These are phyloP conservation scores for Scarus forsteni DNA, from an alignment of 2,797 vertebrate genomes.

Conservation along the genomic window DNA sequence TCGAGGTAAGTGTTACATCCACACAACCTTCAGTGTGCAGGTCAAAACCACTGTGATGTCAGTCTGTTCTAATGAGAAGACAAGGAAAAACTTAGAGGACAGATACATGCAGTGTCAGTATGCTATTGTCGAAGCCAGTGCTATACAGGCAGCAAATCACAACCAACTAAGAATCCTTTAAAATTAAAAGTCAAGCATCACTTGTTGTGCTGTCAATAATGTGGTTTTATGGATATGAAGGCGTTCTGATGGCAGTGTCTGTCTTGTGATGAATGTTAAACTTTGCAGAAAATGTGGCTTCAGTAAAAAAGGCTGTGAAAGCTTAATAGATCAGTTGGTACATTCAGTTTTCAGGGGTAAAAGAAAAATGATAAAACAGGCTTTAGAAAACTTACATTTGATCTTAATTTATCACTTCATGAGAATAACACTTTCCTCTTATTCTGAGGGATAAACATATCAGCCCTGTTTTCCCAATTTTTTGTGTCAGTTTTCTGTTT, in stretches of 20 bases:
- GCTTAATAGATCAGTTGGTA: conserved; percentile 36
- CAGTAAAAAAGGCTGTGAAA: conserved; percentile 43
- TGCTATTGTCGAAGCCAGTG: conserved; percentile 48
- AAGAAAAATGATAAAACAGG: conserved; percentile 28
- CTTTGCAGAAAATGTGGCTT: conserved; percentile 58
- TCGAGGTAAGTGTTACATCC: conserved; percentile 47
- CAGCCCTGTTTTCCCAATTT: conserved; percentile 78
- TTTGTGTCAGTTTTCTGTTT: conserved; percentile 87
- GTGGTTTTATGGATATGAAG: conserved; percentile 76
- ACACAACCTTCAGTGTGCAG: conserved; percentile 28
- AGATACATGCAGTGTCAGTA: conserved; percentile 50
- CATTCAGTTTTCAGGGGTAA: conserved; percentile 35
- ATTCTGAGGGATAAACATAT: conserved; percentile 79
- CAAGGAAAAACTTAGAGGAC: conserved; percentile 38
- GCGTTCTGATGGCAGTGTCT: conserved; percentile 64
- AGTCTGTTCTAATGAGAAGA: conserved; percentile 26
- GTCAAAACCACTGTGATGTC: conserved; percentile 50
- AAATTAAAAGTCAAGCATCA: conserved; percentile 81
- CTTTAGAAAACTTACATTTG: conserved; percentile 41
- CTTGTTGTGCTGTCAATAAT: conserved; percentile 78
- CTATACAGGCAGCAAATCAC: conserved; percentile 70
- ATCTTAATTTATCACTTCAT: conserved; percentile 73
- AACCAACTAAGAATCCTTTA: conserved; percentile 80
- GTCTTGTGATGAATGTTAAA: conserved; percentile 68
- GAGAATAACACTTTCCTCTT: conserved; percentile 77